Base-by-base conservation (phyloP, 2,797 vertebrate genomes). In the Acestrorhynchus altus region DNA sequence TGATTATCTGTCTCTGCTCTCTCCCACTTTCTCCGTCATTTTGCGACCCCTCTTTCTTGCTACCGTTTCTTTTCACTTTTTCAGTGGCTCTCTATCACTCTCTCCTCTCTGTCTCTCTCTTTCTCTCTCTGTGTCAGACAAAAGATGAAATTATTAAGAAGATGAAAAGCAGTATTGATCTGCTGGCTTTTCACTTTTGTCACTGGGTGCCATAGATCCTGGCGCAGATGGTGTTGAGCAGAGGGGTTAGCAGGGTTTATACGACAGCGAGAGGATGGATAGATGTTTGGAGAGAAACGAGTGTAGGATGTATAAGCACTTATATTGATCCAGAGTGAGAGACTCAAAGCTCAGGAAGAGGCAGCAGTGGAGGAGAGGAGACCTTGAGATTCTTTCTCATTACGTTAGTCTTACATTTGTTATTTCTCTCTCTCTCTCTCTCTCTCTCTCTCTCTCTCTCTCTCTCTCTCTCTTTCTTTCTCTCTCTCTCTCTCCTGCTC, bases 91-190 rank as follows among this genome's bases (percentile, higher is more conserved):
- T 70, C 31, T 39, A 26, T 39, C 16, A 4, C 47, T 15, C 61
- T 54, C 40, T 47, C 6, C 46, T 22, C 35, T 7, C 47, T 46
- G 59, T 24, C 59, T 22, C 20, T 46, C 52, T 39, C 16, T 52
- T 47, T 71, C n/a, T 72, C 6, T 51, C 16, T 44, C 11, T 4
- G 61, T 35, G 47, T 66, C 49, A 72, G 39, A 75, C 28, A 59
- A 20, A 75, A 68, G 72, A 74, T 79, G 59, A 74, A 74, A 74
- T 84, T 69, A 67, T 81, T 69, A 79, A 56, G 64, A 70, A 66
- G 69, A 79, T 79, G 63, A 74, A 81, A 76, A 70, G 69, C 44
- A 51, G 16, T 73, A 83, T 76, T 70, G 76, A 83, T 68, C 64
- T 3, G 1, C 61, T 54, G 74, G 51, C 2, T 44, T 54, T 80